phyloP scores from a whole-genome alignment of 1,140 invertebrate species.

The Parasteatoda tepidariorum region DNA sequence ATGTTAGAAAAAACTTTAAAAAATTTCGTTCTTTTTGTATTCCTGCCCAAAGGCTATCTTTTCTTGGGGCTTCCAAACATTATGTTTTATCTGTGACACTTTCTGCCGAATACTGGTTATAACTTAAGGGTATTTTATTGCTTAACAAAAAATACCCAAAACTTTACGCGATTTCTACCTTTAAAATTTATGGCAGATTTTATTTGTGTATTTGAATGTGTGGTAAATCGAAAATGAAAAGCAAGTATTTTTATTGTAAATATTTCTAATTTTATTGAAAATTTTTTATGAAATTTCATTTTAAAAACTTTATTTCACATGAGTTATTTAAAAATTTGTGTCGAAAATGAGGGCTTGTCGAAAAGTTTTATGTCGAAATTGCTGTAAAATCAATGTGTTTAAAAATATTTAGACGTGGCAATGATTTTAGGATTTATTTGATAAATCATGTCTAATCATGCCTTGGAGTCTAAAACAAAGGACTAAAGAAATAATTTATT shows the following conservation, averaged over 20 bases:
- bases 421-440: no score
- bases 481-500: no score
- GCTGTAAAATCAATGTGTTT: no score
- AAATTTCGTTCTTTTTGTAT: not conserved
- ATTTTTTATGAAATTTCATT: not conserved
- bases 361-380: no score
- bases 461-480: no score
- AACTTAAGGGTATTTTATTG: slow-evolving; percentile 29
- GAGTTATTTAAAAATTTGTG: no score
- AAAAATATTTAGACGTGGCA: no score
- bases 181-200: not conserved
- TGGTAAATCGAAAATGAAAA: not conserved
- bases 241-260: not conserved
- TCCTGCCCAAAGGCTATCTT: not conserved
- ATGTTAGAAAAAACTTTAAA: not conserved
- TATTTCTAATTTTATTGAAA: not conserved
- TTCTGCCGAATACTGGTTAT: not conserved
- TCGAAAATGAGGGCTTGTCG: no score
- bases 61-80: not conserved
- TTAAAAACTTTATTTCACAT: not conserved
- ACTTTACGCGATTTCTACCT: not conserved
- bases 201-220: not conserved
- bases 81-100: not conserved
- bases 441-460: no score
- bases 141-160: not conserved